Conservation (phyloP, 2,113 vertebrate species). For the Gobio gobio region DNA sequence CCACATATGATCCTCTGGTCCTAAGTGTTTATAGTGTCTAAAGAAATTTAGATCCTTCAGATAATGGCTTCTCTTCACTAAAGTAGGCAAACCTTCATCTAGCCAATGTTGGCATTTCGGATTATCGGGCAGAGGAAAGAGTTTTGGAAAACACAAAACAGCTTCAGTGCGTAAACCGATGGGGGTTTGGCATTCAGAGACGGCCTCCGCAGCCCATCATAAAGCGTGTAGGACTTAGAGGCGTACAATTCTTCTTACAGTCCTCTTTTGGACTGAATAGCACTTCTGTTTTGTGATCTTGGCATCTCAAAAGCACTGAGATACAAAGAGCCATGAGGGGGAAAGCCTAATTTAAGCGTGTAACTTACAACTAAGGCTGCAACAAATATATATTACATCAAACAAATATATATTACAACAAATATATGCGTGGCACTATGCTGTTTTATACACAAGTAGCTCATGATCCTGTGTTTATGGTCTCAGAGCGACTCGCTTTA, state of each 20-base stretch:
- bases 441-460: not conserved
- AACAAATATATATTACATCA: too few relatives aligned
- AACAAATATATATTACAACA: too few relatives aligned
- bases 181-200: conserved; percentile 44
- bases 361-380: not conserved
- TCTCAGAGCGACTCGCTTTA: not conserved
- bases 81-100: not conserved
- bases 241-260: conserved; percentile 51
- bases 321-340: conserved; percentile 43
- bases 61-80: not conserved
- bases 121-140: not conserved
- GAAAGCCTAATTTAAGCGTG: not conserved
- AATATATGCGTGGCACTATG: not conserved
- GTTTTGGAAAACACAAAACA: not conserved
- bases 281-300: conserved; percentile 54
- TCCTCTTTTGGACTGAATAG: conserved; percentile 47
- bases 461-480: not conserved
- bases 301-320: conserved; percentile 31
- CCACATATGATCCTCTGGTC: conserved; percentile 1
- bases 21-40: conserved; percentile 11
- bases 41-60: not conserved
- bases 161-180: conserved; percentile 20
- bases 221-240: conserved; percentile 50
- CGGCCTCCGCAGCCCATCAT: conserved; percentile 20
- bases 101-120: not conserved